Base-by-base conservation (phyloP, 2,888 invertebrate genomes). In the Eugnorisma glareosa region DNA sequence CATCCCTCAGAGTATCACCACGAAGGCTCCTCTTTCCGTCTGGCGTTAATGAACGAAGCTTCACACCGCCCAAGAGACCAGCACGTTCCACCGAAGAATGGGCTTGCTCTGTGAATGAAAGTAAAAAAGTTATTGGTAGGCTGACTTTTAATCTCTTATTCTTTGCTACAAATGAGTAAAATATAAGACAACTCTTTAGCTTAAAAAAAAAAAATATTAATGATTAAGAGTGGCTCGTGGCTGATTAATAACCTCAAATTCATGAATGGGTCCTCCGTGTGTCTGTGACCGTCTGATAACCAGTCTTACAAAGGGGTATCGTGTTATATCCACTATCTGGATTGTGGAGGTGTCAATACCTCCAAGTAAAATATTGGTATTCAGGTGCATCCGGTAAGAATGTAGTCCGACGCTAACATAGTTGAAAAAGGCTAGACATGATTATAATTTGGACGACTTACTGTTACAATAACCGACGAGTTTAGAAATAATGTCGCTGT, bases 21-120 rank as follows among this genome's bases (percentile, higher is more conserved):
- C 98, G 97, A 43, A 99, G 96, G 77, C 97, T 97, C 89, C 98
- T 98, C 83, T 98, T 97, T 24, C 97, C 96, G 93, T 99, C 98
- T 0, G 98, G 97, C 51, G 97, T 97, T 70, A 99, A 95, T 0
- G 97, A 96, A 31, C 98, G 97, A 89, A 99, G 96, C 89, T 97
- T 97, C 6, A 99, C 98, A n/a, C 99, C 99, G 2, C 98, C 99
- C 78, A 99, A 94, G 63, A 99, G 97, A 1, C 99, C 99, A 40
- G 99, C 99, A 51, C 99, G 97, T 95, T 99, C 99, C 8, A 99
- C 99, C 0, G 99, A 99, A 1, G 99, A 99, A 95, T 99, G 99
- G 1, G 99, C 98, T 97, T 99, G 98, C 86, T 97, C 98, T 98
- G 93, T 45, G 89, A 92, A 72, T 59, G 15, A 79, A 78, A 75